phyloP scores from a whole-genome alignment of 2,888 invertebrate species.

The Oxyteleia sp. region DNA sequence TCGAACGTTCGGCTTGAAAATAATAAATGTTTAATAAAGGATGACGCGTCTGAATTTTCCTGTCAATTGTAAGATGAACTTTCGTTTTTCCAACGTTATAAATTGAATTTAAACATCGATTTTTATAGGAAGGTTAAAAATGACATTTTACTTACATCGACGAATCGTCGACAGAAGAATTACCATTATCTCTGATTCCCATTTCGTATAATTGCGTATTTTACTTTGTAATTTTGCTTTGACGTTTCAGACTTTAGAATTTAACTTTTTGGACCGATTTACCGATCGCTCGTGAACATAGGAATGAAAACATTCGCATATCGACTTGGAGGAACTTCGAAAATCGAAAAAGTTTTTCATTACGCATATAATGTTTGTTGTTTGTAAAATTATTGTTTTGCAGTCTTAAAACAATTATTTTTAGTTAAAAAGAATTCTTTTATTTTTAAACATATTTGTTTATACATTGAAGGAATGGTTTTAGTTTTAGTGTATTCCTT shows the following conservation, averaged over 20 bases:
- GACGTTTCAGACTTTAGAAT: neutral
- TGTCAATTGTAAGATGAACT: neutral
- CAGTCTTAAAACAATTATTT: no score
- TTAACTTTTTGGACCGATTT: conserved; percentile 16
- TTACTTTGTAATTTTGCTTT: conserved; percentile 10
- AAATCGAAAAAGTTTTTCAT: no score
- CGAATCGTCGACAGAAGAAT: conserved; percentile 18
- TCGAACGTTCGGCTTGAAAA: neutral
- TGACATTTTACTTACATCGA: neutral
- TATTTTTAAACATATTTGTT: no score
- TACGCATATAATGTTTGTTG: no score
- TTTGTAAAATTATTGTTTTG: no score
- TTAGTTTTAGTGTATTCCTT: no score
- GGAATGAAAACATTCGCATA: conserved; percentile 22
- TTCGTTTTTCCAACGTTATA: no score
- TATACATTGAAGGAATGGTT: no score
- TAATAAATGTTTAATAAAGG: no score
- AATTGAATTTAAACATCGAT: no score
- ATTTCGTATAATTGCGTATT: neutral
- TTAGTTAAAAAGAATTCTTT: no score
- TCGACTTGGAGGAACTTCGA: neutral
- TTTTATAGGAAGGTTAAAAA: conserved; percentile 1
- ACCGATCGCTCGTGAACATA: neutral
- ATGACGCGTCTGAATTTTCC: no score
- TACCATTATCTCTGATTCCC: neutral